These are phyloP conservation scores for Indicator indicator DNA, from an alignment of 2,113 vertebrate genomes.

Conservation along the genomic window DNA sequence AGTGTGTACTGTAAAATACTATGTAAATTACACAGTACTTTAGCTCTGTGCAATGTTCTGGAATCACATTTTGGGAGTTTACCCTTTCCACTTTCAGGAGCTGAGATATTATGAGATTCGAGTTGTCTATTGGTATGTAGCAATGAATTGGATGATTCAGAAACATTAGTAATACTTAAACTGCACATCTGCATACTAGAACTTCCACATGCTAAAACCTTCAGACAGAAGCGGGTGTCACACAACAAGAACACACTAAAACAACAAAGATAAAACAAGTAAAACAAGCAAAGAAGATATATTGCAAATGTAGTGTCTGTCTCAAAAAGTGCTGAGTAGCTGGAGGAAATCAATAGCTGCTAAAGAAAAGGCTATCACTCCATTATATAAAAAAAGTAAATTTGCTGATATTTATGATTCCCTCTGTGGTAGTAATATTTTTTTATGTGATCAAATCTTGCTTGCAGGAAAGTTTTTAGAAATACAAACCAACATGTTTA, in stretches of 20 bases:
- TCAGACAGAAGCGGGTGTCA: not conserved
- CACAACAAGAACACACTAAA: not conserved
- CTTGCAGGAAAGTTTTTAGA: not conserved
- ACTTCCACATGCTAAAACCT: not conserved
- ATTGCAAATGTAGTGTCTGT: not conserved
- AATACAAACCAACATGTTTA: not conserved
- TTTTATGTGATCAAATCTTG: not conserved
- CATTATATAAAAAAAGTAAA: not conserved
- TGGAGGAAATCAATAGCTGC: not conserved
- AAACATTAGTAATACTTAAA: not conserved
- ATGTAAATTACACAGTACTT: not conserved
- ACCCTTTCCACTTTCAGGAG: not conserved
- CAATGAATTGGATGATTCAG: not conserved
- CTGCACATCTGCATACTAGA: not conserved
- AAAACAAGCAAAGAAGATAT: slow-evolving; percentile 4
- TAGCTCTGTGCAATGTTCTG: not conserved
- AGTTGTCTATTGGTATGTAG: not conserved
- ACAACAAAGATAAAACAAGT: not conserved
- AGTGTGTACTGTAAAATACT: too few species aligned
- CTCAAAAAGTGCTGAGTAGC: not conserved
- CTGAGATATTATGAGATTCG: not conserved
- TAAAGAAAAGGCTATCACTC: not conserved
- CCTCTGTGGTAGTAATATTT: not conserved
- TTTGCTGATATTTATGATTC: not conserved
- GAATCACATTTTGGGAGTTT: not conserved